Evolutionary conservation across 2,113 vertebrate genomes (phyloP).

Genomic region (Polypterus bichir): DNA sequence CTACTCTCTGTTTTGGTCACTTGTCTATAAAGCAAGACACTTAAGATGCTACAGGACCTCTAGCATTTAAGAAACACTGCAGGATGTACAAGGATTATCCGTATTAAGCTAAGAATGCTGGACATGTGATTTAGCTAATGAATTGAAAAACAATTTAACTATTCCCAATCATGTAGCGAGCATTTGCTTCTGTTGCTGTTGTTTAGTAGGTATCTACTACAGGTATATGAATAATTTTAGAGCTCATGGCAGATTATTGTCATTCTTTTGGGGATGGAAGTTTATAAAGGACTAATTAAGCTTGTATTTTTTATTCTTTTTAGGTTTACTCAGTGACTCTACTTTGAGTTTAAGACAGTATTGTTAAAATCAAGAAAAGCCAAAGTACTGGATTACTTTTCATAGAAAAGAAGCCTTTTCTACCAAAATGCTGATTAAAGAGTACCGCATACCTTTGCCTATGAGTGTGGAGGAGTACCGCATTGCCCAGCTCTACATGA

Average conservation of each 20-base stretch:
- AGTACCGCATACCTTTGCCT: constrained; percentile 90
- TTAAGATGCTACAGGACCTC: no score
- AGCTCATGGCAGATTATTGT: neutral
- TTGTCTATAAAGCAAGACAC: no score
- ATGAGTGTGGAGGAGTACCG: constrained; percentile 96
- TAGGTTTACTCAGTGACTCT: constrained; percentile 45
- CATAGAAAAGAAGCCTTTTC: constrained; percentile 31
- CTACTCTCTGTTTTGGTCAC: no score
- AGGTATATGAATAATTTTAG: neutral
- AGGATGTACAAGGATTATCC: constrained; percentile 11
- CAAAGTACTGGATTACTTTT: constrained; percentile 26
- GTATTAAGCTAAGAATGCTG: constrained; percentile 8
- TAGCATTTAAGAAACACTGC: neutral
- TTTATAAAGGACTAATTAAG: neutral
- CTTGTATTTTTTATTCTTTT: constrained; percentile 23
- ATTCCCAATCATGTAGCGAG: neutral
- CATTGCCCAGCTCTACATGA: constrained; percentile 96
- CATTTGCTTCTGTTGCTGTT: neutral
- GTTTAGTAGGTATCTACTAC: neutral
- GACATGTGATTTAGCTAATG: constrained; percentile 11
- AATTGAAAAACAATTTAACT: neutral
- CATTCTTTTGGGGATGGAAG: no score
- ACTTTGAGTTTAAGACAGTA: constrained; percentile 38
- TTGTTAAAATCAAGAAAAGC: constrained; percentile 24
- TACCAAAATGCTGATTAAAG: constrained; percentile 93